Evolutionary conservation across 2,888 invertebrate genomes (phyloP).

Genomic region (Drosophila ezoana): DNA sequence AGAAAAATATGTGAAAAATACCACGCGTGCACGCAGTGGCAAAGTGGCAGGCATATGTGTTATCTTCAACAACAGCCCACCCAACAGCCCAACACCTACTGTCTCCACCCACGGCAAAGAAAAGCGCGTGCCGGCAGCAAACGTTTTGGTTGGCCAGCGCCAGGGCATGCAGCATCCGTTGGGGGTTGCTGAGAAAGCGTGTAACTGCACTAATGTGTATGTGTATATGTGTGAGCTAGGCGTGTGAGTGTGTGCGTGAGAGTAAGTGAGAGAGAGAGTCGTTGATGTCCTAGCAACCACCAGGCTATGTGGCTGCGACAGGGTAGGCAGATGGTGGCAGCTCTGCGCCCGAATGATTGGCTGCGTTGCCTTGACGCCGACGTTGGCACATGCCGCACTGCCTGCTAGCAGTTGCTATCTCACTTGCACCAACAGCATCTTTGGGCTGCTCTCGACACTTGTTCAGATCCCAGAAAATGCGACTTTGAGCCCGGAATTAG

Average conservation of each 20-base stretch:
- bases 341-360: constrained; percentile 69
- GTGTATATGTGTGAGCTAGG: constrained; percentile 10
- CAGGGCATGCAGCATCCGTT: constrained; percentile 59
- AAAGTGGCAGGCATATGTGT: constrained; percentile 22
- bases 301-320: constrained; percentile 37
- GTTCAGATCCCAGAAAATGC: constrained; percentile 75
- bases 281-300: constrained; percentile 64
- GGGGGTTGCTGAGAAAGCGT: constrained; percentile 56
- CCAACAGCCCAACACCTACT: constrained; percentile 10
- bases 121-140: constrained; percentile 66
- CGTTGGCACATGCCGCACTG: constrained; percentile 48
- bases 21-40: constrained; percentile 21
- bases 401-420: constrained; percentile 51
- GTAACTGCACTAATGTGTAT: constrained; percentile 8
- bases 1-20: constrained; percentile 44
- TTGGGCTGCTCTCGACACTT: constrained; percentile 56
- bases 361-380: constrained; percentile 75
- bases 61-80: constrained; percentile 3
- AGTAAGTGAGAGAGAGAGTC: constrained; percentile 37
- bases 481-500: constrained; percentile 82
- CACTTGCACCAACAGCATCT: constrained; percentile 48
- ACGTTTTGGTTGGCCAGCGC: constrained; percentile 76
- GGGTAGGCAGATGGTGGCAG: constrained; percentile 61
- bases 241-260: constrained; percentile 4
- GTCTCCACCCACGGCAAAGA: not conserved